These are phyloP conservation scores for Himalopsyche tibetana DNA, from an alignment of 2,888 invertebrate genomes.

Conservation along the genomic window DNA sequence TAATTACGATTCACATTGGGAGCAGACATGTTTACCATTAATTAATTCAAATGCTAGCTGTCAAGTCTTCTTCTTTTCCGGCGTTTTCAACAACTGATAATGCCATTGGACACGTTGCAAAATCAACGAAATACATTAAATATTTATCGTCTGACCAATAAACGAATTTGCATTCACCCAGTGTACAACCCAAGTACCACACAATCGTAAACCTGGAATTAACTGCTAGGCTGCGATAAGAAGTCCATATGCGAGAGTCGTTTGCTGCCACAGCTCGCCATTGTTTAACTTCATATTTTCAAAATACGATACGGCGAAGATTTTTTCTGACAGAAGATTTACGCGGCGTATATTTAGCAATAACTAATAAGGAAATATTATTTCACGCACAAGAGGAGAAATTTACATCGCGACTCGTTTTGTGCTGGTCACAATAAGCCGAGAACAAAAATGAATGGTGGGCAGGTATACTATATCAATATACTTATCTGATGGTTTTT, in stretches of 20 bases:
- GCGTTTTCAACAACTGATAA: too few species aligned
- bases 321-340: slow-evolving; percentile 17
- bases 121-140: too few species aligned
- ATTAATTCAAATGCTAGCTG: too few species aligned
- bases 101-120: too few species aligned
- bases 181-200: background rate
- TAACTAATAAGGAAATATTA: slow-evolving; percentile 4
- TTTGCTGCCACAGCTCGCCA: background rate
- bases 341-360: background rate
- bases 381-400: background rate
- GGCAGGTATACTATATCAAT: too few species aligned
- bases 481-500: too few species aligned
- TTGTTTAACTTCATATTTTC: slow-evolving; percentile 9
- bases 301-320: slow-evolving; percentile 3
- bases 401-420: too few species aligned
- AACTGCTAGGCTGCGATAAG: slow-evolving; percentile 13
- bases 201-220: slow-evolving; percentile 18
- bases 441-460: too few species aligned
- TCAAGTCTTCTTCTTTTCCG: too few species aligned
- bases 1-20: too few species aligned
- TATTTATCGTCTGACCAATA: background rate
- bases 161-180: slow-evolving; percentile 13
- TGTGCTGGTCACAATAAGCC: too few species aligned
- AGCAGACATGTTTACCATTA: too few species aligned
- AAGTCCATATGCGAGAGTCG: background rate